A percentile compares a stretch with the other conserved stretches of the same genome.
phyloP scores from a whole-genome alignment of 1,140 invertebrate genomes.

The Holotrichia oblita region DNA sequence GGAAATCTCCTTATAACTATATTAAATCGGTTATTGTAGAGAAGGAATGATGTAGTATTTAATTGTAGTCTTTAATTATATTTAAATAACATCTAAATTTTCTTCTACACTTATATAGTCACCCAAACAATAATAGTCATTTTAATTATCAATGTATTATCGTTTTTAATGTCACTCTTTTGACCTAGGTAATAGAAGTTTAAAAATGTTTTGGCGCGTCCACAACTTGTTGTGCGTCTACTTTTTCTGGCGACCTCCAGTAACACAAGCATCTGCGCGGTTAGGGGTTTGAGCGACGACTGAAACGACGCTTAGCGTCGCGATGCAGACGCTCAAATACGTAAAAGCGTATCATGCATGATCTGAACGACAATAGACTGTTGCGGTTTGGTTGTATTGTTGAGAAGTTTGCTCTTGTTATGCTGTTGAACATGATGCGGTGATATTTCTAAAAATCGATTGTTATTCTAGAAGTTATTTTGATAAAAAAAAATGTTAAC shows the following conservation, averaged over 20 bases:
- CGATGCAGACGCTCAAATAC: neutral
- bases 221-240: neutral
- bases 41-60: neutral
- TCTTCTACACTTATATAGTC: neutral
- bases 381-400: neutral
- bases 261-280: neutral
- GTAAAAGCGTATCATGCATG: neutral
- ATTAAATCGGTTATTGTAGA: neutral
- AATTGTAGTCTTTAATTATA: neutral
- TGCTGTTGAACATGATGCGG: neutral
- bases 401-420: neutral
- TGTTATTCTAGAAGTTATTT: neutral
- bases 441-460: neutral
- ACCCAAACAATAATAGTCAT: neutral
- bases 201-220: slow-evolving; percentile 5
- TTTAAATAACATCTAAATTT: neutral
- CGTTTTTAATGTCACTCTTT: neutral
- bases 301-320: slow-evolving; percentile 1
- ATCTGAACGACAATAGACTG: neutral
- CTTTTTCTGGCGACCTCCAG: neutral
- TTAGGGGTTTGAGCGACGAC: neutral
- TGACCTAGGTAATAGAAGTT: neutral
- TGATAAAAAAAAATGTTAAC: neutral
- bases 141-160: neutral
- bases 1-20: neutral